These are phyloP conservation scores for Silurus lanzhouensis DNA, from an alignment of 2,797 vertebrate species.

Conservation along the genomic window DNA sequence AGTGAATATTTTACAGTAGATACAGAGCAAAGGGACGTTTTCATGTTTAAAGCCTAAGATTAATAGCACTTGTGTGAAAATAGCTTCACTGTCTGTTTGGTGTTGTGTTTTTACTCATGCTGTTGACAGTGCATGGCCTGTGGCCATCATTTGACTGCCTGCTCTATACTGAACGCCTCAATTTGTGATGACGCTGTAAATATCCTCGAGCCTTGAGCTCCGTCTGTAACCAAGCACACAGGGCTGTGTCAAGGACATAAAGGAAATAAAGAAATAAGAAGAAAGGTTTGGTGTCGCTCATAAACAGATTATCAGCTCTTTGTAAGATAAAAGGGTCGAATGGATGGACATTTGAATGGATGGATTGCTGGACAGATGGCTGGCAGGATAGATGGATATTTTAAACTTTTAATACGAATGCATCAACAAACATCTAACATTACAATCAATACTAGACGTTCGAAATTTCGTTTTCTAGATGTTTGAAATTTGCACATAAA, in stretches of 20 bases:
- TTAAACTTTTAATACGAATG: not conserved
- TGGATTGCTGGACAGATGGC: not conserved
- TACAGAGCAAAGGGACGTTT: not conserved
- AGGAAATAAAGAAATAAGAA: not conserved
- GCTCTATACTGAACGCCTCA: not conserved
- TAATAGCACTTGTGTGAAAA: not conserved
- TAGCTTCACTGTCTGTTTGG: no score
- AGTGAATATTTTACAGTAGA: not conserved
- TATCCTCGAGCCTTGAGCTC: slow-evolving; percentile 10
- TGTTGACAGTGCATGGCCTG: not conserved
- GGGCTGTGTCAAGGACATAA: slow-evolving; percentile 15
- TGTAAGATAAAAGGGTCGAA: not conserved
- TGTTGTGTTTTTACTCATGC: not conserved
- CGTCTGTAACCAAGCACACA: not conserved
- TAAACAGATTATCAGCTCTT: not conserved
- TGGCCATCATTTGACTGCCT: slow-evolving; percentile 17
- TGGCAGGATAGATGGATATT: not conserved
- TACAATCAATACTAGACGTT: not conserved
- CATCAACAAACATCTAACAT: not conserved
- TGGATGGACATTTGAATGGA: not conserved
- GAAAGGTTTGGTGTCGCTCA: not conserved
- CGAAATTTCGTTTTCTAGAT: not conserved
- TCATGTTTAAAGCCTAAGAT: not conserved
- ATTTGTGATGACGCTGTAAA: slow-evolving; percentile 18
- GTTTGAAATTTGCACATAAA: not conserved